Base-by-base conservation (phyloP, 2,888 invertebrate species). In the Sesia apiformis region DNA sequence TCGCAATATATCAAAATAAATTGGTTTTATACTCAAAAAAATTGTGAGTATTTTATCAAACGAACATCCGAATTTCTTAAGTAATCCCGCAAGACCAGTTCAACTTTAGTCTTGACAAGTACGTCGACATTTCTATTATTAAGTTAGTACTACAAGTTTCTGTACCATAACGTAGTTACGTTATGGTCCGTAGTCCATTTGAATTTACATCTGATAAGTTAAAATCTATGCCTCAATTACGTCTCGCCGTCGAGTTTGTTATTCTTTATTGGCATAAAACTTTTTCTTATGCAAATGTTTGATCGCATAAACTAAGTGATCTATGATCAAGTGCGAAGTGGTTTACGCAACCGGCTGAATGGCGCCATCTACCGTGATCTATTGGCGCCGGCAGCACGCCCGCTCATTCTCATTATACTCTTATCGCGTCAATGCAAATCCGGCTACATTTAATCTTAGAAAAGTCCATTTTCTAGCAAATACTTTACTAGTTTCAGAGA, bases 291-390 rank as follows among this genome's bases (percentile, higher is more conserved):
- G 50, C 50, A 50, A 50, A 50, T 38, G 7, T 39, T 38, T 50
- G 38, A 46, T 46, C 46, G 38, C 7, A 7, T 50, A 50, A 50
- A 50, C n/a, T 52, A 40, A 39, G 58, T 61, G 65, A 67, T 69
- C 66, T 66, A 64, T 58, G 68, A 61, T 64, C 62, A 56, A 46
- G 39, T 40, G 57, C 59, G 55, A 52, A n/a, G 60, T 57, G 70
- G 60, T 59, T 83, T 80, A 74, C 79, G 79, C 76, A 82, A 81
- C 50, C 6, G 38, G 7, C 50, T 6, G 60, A 60, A 63, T 70
- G 72, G 85, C 87, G 85, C 84, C 86, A 81, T 82, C 82, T 82
- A 79, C 65, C 71, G 82, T 81, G 84, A 81, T 82, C 81, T 81
- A 81, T 69, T 66, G 82, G 78, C 80, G 80, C 82, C 78, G 61